These are phyloP conservation scores for Corticium candelabrum DNA, from an alignment of 37 sponge, comb jelly and placozoan genomes.

Conservation along the genomic window DNA sequence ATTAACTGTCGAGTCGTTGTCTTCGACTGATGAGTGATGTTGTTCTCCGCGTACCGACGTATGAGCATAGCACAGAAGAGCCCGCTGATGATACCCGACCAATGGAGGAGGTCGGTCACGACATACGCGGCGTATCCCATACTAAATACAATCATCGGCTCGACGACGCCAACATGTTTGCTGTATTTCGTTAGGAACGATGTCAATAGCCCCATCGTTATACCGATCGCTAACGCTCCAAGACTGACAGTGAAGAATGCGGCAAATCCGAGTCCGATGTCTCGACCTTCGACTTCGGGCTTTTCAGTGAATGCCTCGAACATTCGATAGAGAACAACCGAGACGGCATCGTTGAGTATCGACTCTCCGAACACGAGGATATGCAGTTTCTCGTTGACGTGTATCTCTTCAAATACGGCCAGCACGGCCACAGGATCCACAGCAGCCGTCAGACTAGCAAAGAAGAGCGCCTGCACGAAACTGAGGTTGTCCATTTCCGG, in stretches of 20 bases:
- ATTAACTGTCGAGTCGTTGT: too few species aligned
- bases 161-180: too few species aligned
- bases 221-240: slow-evolving; percentile 66
- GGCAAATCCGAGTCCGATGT: slow-evolving; percentile 26
- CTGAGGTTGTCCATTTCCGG: background rate
- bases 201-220: slow-evolving; percentile 44
- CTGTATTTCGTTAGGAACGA: slow-evolving; percentile 49
- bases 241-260: slow-evolving; percentile 74
- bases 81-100: too few species aligned
- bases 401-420: slow-evolving; percentile 38
- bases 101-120: too few species aligned
- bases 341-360: slow-evolving; percentile 86
- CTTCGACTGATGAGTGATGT: too few species aligned
- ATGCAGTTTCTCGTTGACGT: slow-evolving; percentile 80
- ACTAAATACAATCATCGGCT: too few species aligned
- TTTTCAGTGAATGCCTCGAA: slow-evolving; percentile 52
- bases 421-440: slow-evolving; percentile 94
- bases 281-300: background rate
- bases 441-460: slow-evolving; percentile 80
- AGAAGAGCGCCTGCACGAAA: slow-evolving; percentile 53
- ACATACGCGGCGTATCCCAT: too few species aligned
- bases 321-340: slow-evolving; percentile 66
- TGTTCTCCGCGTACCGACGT: too few species aligned
- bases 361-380: slow-evolving; percentile 95
- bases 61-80: too few species aligned